Evolutionary conservation across 2,888 invertebrate species (phyloP).

Genomic region (Epirrhoe tristata): DNA sequence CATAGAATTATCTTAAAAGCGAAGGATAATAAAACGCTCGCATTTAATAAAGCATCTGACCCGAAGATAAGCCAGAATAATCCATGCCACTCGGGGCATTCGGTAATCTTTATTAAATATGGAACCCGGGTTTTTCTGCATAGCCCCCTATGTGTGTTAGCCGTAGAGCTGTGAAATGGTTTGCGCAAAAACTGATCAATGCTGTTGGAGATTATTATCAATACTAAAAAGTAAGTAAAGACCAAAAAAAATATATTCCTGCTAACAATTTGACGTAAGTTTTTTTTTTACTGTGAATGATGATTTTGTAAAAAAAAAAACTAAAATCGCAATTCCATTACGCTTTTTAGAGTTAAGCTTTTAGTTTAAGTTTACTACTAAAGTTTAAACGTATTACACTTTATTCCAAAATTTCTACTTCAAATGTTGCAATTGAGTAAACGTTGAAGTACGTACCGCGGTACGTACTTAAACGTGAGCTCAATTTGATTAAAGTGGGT

Average conservation of each 20-base stretch:
- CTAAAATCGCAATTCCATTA: too few species aligned
- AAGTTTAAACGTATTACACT: too few species aligned
- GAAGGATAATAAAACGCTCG: conserved; percentile 37
- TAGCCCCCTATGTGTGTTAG: conserved; percentile 33
- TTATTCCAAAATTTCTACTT: too few species aligned
- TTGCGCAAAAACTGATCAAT: neutral
- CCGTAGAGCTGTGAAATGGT: conserved; percentile 8
- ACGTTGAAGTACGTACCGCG: neutral
- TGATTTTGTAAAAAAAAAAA: too few species aligned
- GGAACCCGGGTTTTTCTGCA: conserved; percentile 42
- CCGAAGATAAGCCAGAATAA: conserved; percentile 51
- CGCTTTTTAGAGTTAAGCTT: too few species aligned
- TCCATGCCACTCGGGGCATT: conserved; percentile 46
- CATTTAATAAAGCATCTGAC: conserved; percentile 52
- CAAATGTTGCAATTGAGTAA: too few species aligned
- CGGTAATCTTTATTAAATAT: conserved; percentile 58
- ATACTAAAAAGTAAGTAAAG: too few species aligned
- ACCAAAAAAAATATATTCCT: too few species aligned
- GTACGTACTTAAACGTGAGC: neutral
- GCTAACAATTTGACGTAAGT: too few species aligned
- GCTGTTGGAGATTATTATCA: too few species aligned
- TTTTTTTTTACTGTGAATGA: too few species aligned
- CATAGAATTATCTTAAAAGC: conserved; percentile 21
- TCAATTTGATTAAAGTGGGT: neutral
- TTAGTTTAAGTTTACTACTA: too few species aligned